Conservation (phyloP, 2,113 vertebrate species). For the Microcebus lehilahytsara region DNA sequence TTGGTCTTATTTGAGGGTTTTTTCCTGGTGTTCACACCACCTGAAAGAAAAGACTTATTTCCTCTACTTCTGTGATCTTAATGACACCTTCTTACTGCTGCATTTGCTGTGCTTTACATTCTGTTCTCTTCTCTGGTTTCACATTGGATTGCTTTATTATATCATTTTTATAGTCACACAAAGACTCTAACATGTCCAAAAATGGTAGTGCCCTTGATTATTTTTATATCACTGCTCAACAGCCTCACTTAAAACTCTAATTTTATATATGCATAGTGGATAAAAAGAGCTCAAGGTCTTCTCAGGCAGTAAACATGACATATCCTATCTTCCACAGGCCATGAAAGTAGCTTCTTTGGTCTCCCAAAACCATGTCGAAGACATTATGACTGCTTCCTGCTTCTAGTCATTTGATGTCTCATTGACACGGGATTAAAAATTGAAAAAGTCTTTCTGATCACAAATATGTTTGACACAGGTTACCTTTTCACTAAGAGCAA, state of each 20-base stretch:
- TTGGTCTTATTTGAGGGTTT: not conserved
- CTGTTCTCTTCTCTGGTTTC: conserved; percentile 9
- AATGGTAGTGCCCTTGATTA: conserved; percentile 40
- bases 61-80: not conserved
- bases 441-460: not conserved
- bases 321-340: not conserved
- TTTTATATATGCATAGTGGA: not conserved
- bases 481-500: not conserved
- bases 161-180: conserved; percentile 42
- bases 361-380: not conserved
- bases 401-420: not conserved
- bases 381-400: not conserved
- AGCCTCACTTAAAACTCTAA: conserved; percentile 44
- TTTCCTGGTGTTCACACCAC: not conserved
- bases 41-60: not conserved
- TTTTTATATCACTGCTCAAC: conserved; percentile 56
- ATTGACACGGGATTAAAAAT: not conserved
- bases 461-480: not conserved
- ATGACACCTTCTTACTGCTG: not conserved
- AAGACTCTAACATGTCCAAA: conserved; percentile 28
- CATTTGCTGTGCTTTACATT: not conserved
- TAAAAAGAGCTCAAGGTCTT: conserved; percentile 40
- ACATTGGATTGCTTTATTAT: conserved; percentile 34
- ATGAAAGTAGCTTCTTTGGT: not conserved
- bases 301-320: not conserved